phyloP scores from a whole-genome alignment of 2,888 invertebrate species.

The Stratiomys singularior region DNA sequence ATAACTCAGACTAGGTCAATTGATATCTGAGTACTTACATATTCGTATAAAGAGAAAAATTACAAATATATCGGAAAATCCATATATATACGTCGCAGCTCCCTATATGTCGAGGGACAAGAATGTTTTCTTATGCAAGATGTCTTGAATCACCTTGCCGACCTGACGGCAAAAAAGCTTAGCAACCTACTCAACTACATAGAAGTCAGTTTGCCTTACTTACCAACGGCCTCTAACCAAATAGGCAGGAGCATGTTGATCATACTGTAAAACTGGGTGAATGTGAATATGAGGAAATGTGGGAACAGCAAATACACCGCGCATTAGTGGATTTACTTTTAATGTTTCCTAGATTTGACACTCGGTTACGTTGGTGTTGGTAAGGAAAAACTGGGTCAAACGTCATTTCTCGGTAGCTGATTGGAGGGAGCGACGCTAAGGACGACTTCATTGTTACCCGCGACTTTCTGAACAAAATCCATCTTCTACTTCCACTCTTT shows the following conservation, averaged over 20 bases:
- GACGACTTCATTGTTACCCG: too few relatives aligned
- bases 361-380: too few relatives aligned
- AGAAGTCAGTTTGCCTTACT: constrained; percentile 16
- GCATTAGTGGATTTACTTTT: too few relatives aligned
- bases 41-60: neutral
- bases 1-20: constrained; percentile 27
- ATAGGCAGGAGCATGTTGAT: constrained; percentile 11
- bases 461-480: too few relatives aligned
- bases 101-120: constrained; percentile 21
- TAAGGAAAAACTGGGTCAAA: too few relatives aligned
- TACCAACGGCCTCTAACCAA: constrained; percentile 26
- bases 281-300: neutral
- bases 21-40: neutral
- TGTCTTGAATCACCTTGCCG: constrained; percentile 37
- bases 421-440: too few relatives aligned
- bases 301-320: too few relatives aligned
- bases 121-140: constrained; percentile 43
- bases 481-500: neutral
- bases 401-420: too few relatives aligned
- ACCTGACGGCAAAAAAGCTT: constrained; percentile 17
- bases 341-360: too few relatives aligned
- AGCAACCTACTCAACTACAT: constrained; percentile 26
- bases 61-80: constrained; percentile 7
- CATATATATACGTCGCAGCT: neutral
- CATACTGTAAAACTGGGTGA: constrained; percentile 22